These are phyloP conservation scores for Glaucidium brasilianum DNA, from an alignment of 2,113 vertebrate genomes.

Conservation along the genomic window DNA sequence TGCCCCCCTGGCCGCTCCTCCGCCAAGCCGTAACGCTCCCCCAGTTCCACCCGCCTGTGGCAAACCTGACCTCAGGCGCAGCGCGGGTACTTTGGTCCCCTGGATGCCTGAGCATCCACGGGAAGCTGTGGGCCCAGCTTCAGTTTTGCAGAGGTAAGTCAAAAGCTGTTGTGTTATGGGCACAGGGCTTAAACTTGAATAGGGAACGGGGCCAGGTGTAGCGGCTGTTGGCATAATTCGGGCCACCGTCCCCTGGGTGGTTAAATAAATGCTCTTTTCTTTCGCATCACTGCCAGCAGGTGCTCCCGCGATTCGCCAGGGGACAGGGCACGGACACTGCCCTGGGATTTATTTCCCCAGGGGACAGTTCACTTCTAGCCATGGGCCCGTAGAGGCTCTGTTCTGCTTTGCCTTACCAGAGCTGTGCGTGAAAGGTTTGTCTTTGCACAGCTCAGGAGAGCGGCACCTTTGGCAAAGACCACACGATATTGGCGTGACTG, in stretches of 20 bases:
- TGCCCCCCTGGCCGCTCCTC: not conserved
- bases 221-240: not conserved
- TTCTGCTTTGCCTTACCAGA: fast-evolving
- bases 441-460: not conserved
- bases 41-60: not conserved
- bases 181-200: not conserved
- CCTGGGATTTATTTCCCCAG: not conserved
- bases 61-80: not conserved
- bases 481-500: not conserved
- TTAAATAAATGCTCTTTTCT: not conserved
- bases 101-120: fast-evolving
- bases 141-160: too few species aligned
- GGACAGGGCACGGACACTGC: not conserved
- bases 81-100: not conserved
- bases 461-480: not conserved
- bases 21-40: not conserved
- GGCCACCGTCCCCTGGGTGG: not conserved
- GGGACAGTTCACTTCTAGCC: too few species aligned
- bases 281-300: not conserved
- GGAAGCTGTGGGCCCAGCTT: not conserved
- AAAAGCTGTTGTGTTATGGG: not conserved
- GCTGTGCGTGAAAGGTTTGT: fast-evolving
- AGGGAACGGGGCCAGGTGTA: not conserved
- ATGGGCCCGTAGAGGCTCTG: fast-evolving
- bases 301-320: not conserved